Evolutionary conservation across 2,113 vertebrate genomes (phyloP).

Genomic region (Leptocoma aspasia): DNA sequence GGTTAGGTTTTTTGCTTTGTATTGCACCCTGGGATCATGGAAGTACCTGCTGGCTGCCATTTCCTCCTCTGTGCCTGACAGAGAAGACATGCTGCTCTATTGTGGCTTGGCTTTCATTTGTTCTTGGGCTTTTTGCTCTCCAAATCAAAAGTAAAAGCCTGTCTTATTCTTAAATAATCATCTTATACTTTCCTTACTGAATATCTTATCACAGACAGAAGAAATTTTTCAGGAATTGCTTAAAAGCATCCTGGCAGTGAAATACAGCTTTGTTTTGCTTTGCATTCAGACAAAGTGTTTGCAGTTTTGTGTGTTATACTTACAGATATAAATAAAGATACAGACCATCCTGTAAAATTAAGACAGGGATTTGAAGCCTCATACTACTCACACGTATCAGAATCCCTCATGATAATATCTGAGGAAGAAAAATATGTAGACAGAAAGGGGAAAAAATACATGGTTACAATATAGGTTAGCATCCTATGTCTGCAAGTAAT

Average conservation of each 20-base stretch:
- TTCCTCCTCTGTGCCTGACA: background rate
- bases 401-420: background rate
- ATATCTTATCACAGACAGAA: background rate
- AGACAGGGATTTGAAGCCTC: background rate
- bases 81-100: background rate
- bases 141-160: conserved; percentile 33
- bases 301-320: background rate
- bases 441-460: background rate
- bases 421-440: background rate
- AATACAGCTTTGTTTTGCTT: background rate
- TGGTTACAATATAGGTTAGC: background rate
- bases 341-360: background rate
- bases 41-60: background rate
- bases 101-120: background rate
- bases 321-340: background rate
- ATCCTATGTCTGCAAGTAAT: background rate
- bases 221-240: background rate
- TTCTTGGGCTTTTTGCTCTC: background rate
- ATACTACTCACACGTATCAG: background rate
- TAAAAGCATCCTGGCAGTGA: conserved; percentile 28
- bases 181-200: background rate
- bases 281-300: background rate
- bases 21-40: background rate
- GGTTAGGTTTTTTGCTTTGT: background rate
- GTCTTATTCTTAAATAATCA: background rate